phyloP scores from a whole-genome alignment of 2,113 vertebrate species.

The Gavia stellata region DNA sequence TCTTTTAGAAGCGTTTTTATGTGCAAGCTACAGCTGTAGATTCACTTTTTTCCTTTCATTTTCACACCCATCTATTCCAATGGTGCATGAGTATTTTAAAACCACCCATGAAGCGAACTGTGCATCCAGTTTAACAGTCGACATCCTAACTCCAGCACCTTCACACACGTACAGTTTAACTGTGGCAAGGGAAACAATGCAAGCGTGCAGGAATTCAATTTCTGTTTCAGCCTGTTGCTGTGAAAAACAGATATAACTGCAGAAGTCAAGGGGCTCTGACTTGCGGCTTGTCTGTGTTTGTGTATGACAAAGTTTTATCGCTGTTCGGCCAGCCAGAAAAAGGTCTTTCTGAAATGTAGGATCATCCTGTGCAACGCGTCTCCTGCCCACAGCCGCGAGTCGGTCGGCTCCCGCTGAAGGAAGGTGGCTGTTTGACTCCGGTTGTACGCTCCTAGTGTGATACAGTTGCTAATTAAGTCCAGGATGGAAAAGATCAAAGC shows the following conservation, averaged over 20 bases:
- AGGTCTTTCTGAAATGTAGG: background rate
- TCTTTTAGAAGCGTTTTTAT: background rate
- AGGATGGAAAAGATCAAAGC: background rate
- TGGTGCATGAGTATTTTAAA: background rate
- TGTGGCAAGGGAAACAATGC: background rate
- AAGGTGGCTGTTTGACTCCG: background rate
- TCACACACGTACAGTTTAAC: background rate
- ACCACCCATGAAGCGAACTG: background rate
- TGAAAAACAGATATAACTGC: background rate
- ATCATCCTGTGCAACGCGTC: background rate
- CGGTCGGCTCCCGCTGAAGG: background rate
- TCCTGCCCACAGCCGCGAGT: rapidly evolving
- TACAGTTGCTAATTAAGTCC: background rate
- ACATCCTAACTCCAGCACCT: background rate
- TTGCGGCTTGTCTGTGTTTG: background rate
- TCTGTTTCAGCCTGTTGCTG: background rate
- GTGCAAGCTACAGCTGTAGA: background rate
- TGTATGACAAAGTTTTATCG: background rate
- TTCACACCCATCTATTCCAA: background rate
- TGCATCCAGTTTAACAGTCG: background rate
- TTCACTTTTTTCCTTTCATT: background rate
- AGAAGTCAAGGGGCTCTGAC: background rate
- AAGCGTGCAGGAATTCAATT: background rate
- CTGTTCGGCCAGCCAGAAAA: background rate
- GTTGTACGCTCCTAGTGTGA: background rate